Evolutionary conservation across 2,797 vertebrate species (phyloP).

Genomic region (Phrynocephalus guinanensis): DNA sequence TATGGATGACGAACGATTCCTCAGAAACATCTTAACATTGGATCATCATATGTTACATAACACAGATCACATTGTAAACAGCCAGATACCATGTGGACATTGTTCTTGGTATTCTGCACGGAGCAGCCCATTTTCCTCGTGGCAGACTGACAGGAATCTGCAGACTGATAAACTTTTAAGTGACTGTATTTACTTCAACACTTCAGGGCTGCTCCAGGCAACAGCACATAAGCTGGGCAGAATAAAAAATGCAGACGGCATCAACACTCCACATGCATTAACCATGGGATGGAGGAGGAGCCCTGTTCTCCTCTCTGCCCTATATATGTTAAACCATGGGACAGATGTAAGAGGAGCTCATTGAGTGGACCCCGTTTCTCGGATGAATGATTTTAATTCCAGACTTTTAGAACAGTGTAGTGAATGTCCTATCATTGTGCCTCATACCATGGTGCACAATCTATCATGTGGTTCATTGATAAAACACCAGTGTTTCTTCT

Average conservation of each 20-base stretch:
- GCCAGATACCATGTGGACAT: neutral
- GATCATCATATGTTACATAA: neutral
- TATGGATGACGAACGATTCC: neutral
- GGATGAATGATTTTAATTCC: slow-evolving; percentile 63
- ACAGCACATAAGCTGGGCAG: slow-evolving; percentile 62
- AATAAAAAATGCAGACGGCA: slow-evolving; percentile 70
- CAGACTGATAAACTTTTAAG: slow-evolving; percentile 65
- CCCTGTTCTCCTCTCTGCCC: slow-evolving; percentile 59
- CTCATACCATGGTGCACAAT: neutral
- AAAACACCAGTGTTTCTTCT: slow-evolving; percentile 25
- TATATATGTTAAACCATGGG: slow-evolving; percentile 78
- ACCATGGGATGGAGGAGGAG: slow-evolving; percentile 40
- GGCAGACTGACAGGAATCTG: slow-evolving; percentile 49
- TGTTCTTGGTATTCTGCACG: slow-evolving; percentile 19
- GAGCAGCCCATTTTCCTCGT: slow-evolving; percentile 51
- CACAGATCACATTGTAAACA: slow-evolving; percentile 37
- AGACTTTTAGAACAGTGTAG: slow-evolving; percentile 45
- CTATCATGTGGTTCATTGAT: neutral
- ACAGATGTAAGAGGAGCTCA: slow-evolving; percentile 67
- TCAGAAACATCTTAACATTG: slow-evolving; percentile 14
- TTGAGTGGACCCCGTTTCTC: slow-evolving; percentile 66
- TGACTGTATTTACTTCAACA: slow-evolving; percentile 62
- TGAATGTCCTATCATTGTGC: slow-evolving; percentile 35
- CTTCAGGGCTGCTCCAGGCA: slow-evolving; percentile 72
- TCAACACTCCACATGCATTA: slow-evolving; percentile 69